Percentiles rank a stretch among this genome's conserved stretches.
Evolutionary conservation across 2,113 vertebrate species (phyloP).

Genomic region (Cephalopholis sonnerati): DNA sequence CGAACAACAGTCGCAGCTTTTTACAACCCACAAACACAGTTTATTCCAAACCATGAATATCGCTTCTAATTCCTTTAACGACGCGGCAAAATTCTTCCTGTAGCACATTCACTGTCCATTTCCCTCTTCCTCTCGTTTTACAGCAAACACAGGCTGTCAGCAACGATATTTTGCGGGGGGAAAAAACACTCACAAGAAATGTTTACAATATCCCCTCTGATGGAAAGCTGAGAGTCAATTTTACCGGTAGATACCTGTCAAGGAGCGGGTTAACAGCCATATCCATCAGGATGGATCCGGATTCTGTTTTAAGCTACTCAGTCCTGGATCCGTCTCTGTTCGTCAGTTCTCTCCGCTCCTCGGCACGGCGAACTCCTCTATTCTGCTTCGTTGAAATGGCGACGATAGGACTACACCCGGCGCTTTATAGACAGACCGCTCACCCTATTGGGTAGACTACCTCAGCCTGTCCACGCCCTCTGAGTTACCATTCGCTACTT

Average conservation of each 20-base stretch:
- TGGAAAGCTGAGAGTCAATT: constrained; percentile 71
- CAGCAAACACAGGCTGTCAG: constrained; percentile 29
- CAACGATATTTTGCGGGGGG: neutral
- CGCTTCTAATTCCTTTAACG: neutral
- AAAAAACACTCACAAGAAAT: constrained; percentile 18
- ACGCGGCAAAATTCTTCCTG: neutral
- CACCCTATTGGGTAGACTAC: constrained; percentile 74
- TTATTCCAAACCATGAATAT: neutral
- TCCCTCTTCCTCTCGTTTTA: constrained; percentile 4
- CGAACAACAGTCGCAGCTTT: constrained; percentile 44
- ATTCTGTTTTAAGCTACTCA: constrained; percentile 78
- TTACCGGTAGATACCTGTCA: constrained; percentile 87
- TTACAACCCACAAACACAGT: constrained; percentile 4
- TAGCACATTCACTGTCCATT: constrained; percentile 18
- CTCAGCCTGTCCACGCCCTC: constrained; percentile 58
- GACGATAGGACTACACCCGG: constrained; percentile 78
- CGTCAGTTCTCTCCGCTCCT: constrained; percentile 63
- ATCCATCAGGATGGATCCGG: constrained; percentile 88
- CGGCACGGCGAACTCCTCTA: constrained; percentile 5
- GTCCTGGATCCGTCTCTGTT: constrained; percentile 75
- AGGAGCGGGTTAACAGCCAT: constrained; percentile 84
- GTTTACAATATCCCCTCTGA: constrained; percentile 69
- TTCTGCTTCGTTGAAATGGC: constrained; percentile 86
- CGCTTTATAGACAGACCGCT: constrained; percentile 76
- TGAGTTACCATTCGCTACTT: constrained; percentile 49